Evolutionary conservation across 1,140 invertebrate genomes (phyloP).

Genomic region (Battus philenor): DNA sequence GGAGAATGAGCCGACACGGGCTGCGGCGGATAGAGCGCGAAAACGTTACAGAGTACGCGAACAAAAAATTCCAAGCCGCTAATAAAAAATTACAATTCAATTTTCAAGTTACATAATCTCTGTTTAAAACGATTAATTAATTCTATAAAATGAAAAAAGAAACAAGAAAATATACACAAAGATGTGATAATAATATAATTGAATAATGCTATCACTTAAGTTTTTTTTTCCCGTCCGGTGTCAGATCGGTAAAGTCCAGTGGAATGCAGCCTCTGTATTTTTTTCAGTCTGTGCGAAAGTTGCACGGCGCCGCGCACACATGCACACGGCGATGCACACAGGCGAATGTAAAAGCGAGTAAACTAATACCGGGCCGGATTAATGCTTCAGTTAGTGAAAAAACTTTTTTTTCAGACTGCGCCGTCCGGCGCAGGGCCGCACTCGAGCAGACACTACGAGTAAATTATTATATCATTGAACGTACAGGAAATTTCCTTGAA

Average conservation of each 20-base stretch:
- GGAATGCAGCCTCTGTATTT: slow-evolving; percentile 46
- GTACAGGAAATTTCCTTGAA: slow-evolving; percentile 8
- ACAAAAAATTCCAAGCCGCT: background rate
- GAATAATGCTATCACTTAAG: slow-evolving; percentile 1
- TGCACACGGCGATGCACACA: slow-evolving; percentile 46
- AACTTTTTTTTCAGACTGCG: slow-evolving; percentile 73
- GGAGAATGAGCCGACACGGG: slow-evolving; percentile 45
- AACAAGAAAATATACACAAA: no score
- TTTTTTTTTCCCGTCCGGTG: slow-evolving; percentile 14
- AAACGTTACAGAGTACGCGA: slow-evolving; percentile 8
- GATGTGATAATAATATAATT: no score
- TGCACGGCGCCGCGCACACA: slow-evolving; percentile 58
- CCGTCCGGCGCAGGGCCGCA: slow-evolving; percentile 64
- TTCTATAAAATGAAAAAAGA: background rate
- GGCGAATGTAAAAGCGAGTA: slow-evolving; percentile 63
- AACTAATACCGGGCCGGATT: slow-evolving; percentile 75
- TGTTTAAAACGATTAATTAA: background rate
- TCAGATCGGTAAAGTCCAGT: slow-evolving; percentile 22
- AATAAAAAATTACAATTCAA: slow-evolving; percentile 5
- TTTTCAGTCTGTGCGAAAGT: slow-evolving; percentile 63
- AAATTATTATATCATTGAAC: slow-evolving; percentile 21
- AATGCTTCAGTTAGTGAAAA: slow-evolving; percentile 76
- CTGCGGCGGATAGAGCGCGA: slow-evolving; percentile 23
- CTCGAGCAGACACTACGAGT: slow-evolving; percentile 27
- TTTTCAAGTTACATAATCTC: no score